Conservation (phyloP, 2,113 vertebrate genomes). For the Thermophis baileyi region DNA sequence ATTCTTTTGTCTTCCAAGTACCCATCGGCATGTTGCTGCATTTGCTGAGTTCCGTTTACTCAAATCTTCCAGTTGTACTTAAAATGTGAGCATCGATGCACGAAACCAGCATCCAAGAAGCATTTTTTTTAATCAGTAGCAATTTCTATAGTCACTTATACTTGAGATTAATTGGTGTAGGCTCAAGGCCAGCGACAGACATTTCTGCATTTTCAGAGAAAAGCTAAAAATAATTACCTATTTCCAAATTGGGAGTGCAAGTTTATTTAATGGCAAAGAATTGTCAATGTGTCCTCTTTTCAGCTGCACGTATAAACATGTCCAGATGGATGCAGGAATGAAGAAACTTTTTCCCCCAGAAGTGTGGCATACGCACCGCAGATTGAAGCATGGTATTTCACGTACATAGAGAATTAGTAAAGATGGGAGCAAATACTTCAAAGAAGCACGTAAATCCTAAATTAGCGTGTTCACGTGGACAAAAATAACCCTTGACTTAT, state of each 20-base stretch:
- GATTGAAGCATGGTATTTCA: not conserved
- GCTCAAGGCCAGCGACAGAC: not conserved
- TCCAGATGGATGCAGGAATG: not conserved
- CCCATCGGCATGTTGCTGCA: not conserved
- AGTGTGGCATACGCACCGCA: not conserved
- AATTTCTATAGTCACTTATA: not conserved
- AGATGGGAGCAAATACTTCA: not conserved
- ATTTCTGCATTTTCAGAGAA: not conserved
- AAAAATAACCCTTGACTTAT: not conserved
- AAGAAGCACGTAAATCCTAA: not conserved
- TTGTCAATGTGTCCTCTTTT: not conserved
- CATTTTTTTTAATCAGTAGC: not conserved
- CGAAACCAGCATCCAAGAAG: not conserved
- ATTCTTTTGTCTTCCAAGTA: not conserved
- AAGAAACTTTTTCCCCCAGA: not conserved
- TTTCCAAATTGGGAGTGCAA: not conserved
- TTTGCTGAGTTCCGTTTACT: not conserved
- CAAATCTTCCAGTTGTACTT: not conserved
- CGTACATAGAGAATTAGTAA: not conserved
- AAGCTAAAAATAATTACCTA: not conserved
- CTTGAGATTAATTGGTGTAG: not conserved
- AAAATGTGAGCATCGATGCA: not conserved
- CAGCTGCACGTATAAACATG: not conserved
- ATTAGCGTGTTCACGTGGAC: not conserved
- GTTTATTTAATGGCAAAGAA: not conserved